A percentile compares a stretch with the other conserved stretches of the same genome.
phyloP scores from a whole-genome alignment of 2,888 invertebrate species.

The Allygus modestus region DNA sequence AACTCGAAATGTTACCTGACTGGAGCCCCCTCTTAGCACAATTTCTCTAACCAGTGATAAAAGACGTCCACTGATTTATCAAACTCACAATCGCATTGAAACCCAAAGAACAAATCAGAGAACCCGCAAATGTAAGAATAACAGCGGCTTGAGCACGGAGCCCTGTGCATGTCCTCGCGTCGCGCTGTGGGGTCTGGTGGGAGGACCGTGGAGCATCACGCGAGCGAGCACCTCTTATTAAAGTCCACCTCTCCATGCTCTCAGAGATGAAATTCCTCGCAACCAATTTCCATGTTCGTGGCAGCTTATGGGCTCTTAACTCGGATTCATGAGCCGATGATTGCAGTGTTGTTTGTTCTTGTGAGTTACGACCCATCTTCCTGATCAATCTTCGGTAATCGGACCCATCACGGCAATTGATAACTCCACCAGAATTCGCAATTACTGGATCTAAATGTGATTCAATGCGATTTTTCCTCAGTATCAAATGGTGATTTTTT shows the following conservation, averaged over 20 bases:
- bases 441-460: not conserved
- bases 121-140: too few relatives aligned
- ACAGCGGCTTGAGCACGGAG: too few relatives aligned
- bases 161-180: not conserved
- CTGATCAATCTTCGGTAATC: constrained; percentile 28
- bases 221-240: constrained; percentile 53
- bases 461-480: too few relatives aligned
- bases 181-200: constrained; percentile 52
- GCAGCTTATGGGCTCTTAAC: constrained; percentile 44
- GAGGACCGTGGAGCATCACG: constrained; percentile 34
- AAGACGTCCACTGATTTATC: too few relatives aligned
- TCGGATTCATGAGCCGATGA: constrained; percentile 11
- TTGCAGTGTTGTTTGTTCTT: constrained; percentile 40
- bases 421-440: not conserved
- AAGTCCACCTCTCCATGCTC: constrained; percentile 34
- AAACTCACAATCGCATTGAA: too few relatives aligned
- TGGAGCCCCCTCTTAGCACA: too few relatives aligned
- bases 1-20: too few relatives aligned
- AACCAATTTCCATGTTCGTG: constrained; percentile 48
- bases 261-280: constrained; percentile 35
- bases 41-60: too few relatives aligned
- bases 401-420: constrained; percentile 25
- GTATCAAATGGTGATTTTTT: too few relatives aligned
- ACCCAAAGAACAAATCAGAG: too few relatives aligned
- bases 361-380: constrained; percentile 35